Evolutionary conservation across 92 coral and sea anemone genomes (phyloP), one percentile per base, ranked within the genome.

Genomic region (Isaurus tuberculatus): DNA sequence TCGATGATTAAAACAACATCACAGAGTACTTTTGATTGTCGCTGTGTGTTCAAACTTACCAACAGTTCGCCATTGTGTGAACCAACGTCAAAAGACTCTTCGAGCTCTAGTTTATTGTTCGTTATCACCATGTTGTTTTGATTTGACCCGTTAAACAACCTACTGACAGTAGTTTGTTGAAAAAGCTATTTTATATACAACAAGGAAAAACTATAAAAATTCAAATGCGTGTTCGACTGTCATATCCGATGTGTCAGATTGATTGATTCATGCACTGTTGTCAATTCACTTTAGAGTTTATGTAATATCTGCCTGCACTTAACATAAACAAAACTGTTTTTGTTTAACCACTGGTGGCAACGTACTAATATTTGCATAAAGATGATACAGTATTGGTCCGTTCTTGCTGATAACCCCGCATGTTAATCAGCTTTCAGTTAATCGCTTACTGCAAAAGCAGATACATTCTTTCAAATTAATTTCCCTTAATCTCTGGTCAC

Each of bases 1-100:
- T 86, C 94, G 1, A 95, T 91, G 6, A 89, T 87, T 64, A 94
- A 69, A 17, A 82, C 88, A 27, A 94, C 87, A 83, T 96, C 98
- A 44, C 98, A 96, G 19, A 97, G 83, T 11, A 94, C 85, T 25
- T 90, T 78, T 29, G 89, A 81, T 15, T 78, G 94, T 20, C 98
- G 86, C 63, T 94, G 95, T 6, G 86, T 73, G 67, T 94, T 94
- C 69, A 94, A 73, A 31, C 72, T 90, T 42, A 85, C 67, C 28
- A 89, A 51, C 22, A 77, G 70, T 16, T 77, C 82, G 34, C 42
- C 69, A 65, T 58, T 77, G 7, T 77, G 82, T 1, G 69, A 34
- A 16, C 2, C 82, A 58, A 32, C 57, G 70, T 60, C 82, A 22
- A 65, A 75, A 49, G 60, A 48, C 19, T 58, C 82, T 31, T 25